Base-by-base conservation (phyloP, 2,888 invertebrate genomes). In the Mesoligia furuncula region DNA sequence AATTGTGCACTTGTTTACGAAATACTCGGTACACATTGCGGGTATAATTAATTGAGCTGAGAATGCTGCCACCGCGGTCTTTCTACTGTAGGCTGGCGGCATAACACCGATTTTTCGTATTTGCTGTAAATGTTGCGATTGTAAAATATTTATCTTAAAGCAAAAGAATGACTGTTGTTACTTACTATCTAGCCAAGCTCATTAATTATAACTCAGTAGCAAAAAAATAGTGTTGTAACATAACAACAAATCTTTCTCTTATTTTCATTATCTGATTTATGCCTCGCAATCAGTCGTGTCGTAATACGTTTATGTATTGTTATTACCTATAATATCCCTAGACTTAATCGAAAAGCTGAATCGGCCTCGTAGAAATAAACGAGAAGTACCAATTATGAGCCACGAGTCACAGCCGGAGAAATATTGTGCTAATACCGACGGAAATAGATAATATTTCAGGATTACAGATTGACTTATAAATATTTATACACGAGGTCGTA, bases 401-500 rank as follows among this genome's bases (percentile, higher is more conserved):
- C 39, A 20, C 42, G 36, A 82, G 57, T 54, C 39, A 66, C 15
- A 61, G 27, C 39, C n/a, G n/a, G 27, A n/a, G 42, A 39, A 83
- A 73, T 83, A 77, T 27, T 64, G 59, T 48, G 48, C 57, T 65
- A 81, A 57, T 72, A 57, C 36, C 42, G 61, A 57, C n/a, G n/a
- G 48, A 62, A 85, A 51, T 54, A 17, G 57, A 57, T 27, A 48
- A 72, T 64, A 78, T 73, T 66, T 70, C 57, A 79, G 61, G 57
- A 83, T 69, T 74, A 85, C 51, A 67, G 57, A 68, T 62, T 54
- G 42, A 39, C 62, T 61, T 69, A 71, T 82, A 57, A 72, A 83
- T 85, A 83, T 82, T 68, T 85, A 76, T 68, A 51, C 20, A 31
- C 61, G 24, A 61, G 61, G 31, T 39, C 31, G 17, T 57, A 5